Percentiles rank a stretch among this genome's conserved stretches.
Conservation (phyloP, 2,113 vertebrate genomes). For the Varanus salvator region DNA sequence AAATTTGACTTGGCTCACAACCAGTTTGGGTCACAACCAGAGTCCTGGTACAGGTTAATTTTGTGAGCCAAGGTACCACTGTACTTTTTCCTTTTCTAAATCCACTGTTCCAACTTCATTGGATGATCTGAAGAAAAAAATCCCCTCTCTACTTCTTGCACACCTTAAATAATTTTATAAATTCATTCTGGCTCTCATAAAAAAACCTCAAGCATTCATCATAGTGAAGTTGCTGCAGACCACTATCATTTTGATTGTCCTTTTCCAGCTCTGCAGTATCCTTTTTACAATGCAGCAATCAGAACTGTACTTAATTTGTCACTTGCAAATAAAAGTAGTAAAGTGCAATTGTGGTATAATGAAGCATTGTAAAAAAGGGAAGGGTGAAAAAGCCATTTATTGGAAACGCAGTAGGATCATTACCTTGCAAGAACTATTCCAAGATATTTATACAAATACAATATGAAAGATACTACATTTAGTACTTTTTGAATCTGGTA, state of each 20-base stretch:
- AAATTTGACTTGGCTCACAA: too few relatives aligned
- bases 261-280: neutral
- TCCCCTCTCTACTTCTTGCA: neutral
- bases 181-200: too few relatives aligned
- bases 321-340: neutral
- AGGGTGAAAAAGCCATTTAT: neutral
- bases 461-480: neutral
- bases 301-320: neutral
- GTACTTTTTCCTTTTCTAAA: neutral
- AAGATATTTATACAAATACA: neutral
- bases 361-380: neutral
- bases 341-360: neutral
- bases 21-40: too few relatives aligned
- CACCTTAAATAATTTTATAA: neutral
- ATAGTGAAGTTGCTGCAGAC: neutral
- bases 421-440: neutral
- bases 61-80: too few relatives aligned
- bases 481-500: neutral
- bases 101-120: neutral
- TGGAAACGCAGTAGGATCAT: neutral
- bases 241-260: neutral
- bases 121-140: neutral
- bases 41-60: too few relatives aligned
- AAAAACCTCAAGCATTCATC: neutral
- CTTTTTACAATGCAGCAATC: neutral